Evolutionary conservation across 1,140 invertebrate species (phyloP).

Genomic region (Ostrea edulis): DNA sequence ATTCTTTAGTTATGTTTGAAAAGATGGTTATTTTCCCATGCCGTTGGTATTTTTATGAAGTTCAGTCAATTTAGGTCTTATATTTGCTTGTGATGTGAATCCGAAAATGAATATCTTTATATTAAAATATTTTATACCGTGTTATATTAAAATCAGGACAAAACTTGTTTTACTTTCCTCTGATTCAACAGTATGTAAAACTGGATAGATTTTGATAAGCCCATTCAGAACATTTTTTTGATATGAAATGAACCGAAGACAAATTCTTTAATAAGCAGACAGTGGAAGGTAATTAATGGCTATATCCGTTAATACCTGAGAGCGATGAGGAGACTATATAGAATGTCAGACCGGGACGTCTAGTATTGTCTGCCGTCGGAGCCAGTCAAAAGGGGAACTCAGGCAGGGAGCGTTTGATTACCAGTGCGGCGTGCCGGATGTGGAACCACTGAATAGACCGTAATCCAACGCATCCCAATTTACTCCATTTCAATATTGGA

Average conservation of each 20-base stretch:
- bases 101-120: no score
- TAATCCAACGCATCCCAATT: background rate
- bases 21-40: background rate
- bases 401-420: conserved; percentile 17
- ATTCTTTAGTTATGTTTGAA: background rate
- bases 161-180: background rate
- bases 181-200: background rate
- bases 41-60: conserved; percentile 6
- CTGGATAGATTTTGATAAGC: background rate
- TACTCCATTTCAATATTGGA: background rate
- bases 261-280: background rate
- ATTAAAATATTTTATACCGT: background rate
- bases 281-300: conserved; percentile 4
- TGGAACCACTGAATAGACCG: background rate
- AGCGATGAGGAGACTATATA: background rate
- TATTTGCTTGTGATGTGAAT: background rate
- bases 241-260: conserved; percentile 8
- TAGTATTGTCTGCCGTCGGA: background rate
- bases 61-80: background rate
- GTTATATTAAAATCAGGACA: background rate
- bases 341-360: background rate
- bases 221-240: background rate
- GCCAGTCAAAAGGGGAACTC: background rate
- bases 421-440: background rate
- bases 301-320: conserved; percentile 14